phyloP scores from a whole-genome alignment of 2,113 vertebrate species.

The Pyrgilauda ruficollis region DNA sequence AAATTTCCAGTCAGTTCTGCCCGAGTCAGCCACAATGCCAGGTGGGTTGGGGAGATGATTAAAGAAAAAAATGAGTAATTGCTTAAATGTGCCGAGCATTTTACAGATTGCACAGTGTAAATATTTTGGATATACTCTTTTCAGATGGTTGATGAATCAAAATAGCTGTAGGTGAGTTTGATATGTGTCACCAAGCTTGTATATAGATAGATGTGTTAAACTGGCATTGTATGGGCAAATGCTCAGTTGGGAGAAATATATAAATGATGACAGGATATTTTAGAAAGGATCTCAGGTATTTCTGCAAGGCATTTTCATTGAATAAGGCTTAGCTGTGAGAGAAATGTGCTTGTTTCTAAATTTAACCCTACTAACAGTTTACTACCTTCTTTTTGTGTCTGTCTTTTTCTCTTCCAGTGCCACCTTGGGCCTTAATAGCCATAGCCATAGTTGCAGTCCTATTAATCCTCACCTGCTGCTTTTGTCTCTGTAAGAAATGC shows the following conservation, averaged over 20 bases:
- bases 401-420: constrained; percentile 84
- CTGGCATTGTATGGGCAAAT: background rate
- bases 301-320: background rate
- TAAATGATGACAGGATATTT: background rate
- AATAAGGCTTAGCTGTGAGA: background rate
- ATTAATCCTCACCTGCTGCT: constrained; percentile 97
- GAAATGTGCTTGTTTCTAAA: background rate
- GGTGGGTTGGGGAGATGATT: constrained; percentile 12
- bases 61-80: background rate
- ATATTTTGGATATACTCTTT: constrained; percentile 51
- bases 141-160: constrained; percentile 44
- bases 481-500: constrained; percentile 99
- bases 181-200: constrained; percentile 8
- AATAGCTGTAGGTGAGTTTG: constrained; percentile 44
- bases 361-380: constrained; percentile 41
- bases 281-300: background rate
- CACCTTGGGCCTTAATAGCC: constrained; percentile 97
- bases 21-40: constrained; percentile 10
- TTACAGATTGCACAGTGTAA: background rate
- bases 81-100: background rate
- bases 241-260: background rate
- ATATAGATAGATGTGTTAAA: constrained; percentile 8
- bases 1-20: background rate
- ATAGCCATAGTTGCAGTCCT: constrained; percentile 97
- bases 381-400: constrained; percentile 14